These are phyloP conservation scores for Nematostella vectensis DNA, from an alignment of 92 coral and sea anemone genomes.

Conservation along the genomic window DNA sequence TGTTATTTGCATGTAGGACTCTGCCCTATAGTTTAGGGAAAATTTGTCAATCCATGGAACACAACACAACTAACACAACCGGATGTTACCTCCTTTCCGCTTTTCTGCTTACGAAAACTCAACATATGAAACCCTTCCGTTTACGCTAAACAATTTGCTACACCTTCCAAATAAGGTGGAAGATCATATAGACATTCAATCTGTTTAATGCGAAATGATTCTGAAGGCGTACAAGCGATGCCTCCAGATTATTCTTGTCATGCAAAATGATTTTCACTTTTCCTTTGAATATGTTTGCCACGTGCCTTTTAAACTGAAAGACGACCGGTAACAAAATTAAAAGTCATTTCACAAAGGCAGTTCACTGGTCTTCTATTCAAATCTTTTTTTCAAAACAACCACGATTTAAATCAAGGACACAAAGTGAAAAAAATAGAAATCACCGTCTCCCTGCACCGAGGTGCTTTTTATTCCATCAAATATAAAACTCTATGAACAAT, in stretches of 20 bases:
- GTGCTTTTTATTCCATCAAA: background rate
- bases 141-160: background rate
- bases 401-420: background rate
- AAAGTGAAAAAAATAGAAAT: background rate
- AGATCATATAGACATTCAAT: background rate
- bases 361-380: background rate
- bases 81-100: background rate
- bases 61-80: background rate
- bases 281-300: background rate
- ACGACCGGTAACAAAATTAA: background rate
- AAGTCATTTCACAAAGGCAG: background rate
- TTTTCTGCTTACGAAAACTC: background rate
- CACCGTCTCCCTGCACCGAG: background rate
- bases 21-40: background rate
- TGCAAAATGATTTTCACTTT: background rate
- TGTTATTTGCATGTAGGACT: background rate
- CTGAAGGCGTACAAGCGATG: too few species aligned
- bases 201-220: too few species aligned
- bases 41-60: background rate
- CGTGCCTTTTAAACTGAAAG: background rate
- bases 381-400: too few species aligned
- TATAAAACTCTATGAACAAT: constrained; percentile 1
- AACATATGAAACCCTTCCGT: background rate
- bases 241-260: too few species aligned
- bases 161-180: background rate